phyloP scores from a whole-genome alignment of 2,797 vertebrate genomes.

The Lepus oiostolus region DNA sequence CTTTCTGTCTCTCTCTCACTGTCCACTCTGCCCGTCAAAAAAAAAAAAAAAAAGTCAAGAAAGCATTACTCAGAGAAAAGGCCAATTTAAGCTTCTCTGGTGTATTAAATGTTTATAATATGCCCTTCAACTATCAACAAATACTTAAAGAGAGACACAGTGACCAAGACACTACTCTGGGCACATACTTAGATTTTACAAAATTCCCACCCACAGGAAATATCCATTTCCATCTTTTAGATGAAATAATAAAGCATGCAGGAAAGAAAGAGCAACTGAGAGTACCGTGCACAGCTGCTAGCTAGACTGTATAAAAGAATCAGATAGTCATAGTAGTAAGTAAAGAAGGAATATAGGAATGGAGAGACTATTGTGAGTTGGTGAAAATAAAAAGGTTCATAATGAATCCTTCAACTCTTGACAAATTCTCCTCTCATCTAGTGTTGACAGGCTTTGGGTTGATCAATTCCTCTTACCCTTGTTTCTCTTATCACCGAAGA shows the following conservation, averaged over 20 bases:
- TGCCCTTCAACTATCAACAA: background rate
- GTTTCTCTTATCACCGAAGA: background rate
- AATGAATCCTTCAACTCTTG: background rate
- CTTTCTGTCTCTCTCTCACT: too few relatives aligned
- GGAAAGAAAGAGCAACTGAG: background rate
- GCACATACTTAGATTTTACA: background rate
- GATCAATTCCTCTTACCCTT: background rate
- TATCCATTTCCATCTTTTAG: background rate
- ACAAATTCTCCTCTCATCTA: background rate
- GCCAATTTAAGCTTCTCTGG: conserved; percentile 4
- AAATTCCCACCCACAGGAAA: background rate
- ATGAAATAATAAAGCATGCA: background rate
- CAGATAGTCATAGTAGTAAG: background rate
- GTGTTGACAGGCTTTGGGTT: background rate
- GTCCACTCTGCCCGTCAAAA: too few relatives aligned
- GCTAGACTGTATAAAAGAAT: background rate
- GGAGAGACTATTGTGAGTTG: background rate
- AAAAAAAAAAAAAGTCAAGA: conserved; percentile 12
- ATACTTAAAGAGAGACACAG: conserved; percentile 1
- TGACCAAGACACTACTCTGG: background rate
- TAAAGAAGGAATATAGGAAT: background rate
- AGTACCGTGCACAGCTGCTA: background rate
- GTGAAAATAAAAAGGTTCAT: background rate
- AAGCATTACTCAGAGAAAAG: background rate
- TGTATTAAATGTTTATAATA: background rate